Conservation (phyloP, 2,797 vertebrate species). For the Falco novaeseelandiae region DNA sequence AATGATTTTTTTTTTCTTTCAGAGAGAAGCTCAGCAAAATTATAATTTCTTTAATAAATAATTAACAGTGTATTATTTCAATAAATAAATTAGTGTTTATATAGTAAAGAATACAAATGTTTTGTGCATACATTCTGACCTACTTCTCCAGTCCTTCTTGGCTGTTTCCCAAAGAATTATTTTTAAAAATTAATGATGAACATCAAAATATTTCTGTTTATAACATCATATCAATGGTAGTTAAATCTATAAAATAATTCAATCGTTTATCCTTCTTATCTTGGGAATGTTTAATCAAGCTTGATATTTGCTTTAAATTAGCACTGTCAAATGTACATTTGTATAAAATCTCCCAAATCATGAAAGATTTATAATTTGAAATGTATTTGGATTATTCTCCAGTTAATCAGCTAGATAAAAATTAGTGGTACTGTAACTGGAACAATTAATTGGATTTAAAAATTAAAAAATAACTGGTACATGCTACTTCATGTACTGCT, state of each 20-base stretch:
- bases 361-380: conserved; percentile 98
- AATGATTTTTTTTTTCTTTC: conserved; percentile 66
- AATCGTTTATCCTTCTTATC: conserved; percentile 90
- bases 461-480: conserved; percentile 38
- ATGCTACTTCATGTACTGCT: background rate
- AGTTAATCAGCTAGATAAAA: conserved; percentile 90
- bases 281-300: conserved; percentile 96
- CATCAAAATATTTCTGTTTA: conserved; percentile 94
- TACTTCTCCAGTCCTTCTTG: conserved; percentile 70
- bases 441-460: conserved; percentile 79
- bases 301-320: conserved; percentile 99
- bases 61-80: conserved; percentile 79
- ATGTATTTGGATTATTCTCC: conserved; percentile 92
- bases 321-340: conserved; percentile 91
- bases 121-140: conserved; percentile 77
- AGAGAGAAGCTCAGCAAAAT: conserved; percentile 73
- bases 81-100: conserved; percentile 81
- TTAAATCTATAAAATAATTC: conserved; percentile 94
- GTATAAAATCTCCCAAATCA: conserved; percentile 96
- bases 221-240: conserved; percentile 85
- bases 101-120: conserved; percentile 80
- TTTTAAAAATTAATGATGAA: conserved; percentile 83
- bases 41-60: conserved; percentile 80
- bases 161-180: conserved; percentile 81
- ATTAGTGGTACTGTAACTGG: conserved; percentile 74